These are phyloP conservation scores for Arothron firmamentum DNA, from an alignment of 2,113 vertebrate genomes.

Conservation along the genomic window DNA sequence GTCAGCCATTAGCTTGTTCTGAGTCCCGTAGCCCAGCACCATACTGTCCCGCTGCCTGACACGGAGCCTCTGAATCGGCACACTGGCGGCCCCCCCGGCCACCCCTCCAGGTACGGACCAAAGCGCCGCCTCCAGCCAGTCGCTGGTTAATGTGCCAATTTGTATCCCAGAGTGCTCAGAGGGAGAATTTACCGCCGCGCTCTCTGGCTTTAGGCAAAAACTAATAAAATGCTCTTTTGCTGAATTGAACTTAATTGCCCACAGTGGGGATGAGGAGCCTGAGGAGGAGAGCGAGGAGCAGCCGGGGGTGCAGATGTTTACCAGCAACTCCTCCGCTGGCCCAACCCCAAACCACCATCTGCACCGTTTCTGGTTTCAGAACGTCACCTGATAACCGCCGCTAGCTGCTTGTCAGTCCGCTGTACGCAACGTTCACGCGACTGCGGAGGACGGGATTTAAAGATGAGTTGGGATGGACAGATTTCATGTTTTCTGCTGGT, in stretches of 20 bases:
- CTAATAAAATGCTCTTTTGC: conserved; percentile 94
- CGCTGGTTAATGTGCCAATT: conserved; percentile 82
- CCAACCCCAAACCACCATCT: background rate
- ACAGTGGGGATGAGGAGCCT: conserved; percentile 80
- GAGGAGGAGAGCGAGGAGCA: conserved; percentile 29
- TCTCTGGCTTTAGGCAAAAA: conserved; percentile 83
- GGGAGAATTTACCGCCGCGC: conserved; percentile 85
- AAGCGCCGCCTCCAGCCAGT: conserved; percentile 75
- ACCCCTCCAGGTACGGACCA: conserved; percentile 77
- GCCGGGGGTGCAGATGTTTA: conserved; percentile 72
- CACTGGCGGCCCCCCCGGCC: conserved; percentile 74
- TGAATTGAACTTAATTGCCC: conserved; percentile 95
- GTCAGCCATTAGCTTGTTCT: conserved; percentile 62
- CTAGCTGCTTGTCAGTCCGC: no score
- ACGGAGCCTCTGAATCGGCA: conserved; percentile 82
- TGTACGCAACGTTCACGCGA: no score
- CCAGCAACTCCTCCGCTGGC: background rate
- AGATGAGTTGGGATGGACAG: no score
- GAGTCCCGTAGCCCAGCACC: conserved; percentile 62
- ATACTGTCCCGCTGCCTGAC: conserved; percentile 77
- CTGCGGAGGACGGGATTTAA: no score
- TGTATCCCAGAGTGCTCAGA: conserved; percentile 78
- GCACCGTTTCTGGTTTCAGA: no score
- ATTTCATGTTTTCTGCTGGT: no score
- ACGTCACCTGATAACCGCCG: no score